Base-by-base conservation (phyloP, 1,140 invertebrate species). In the Drosophila ohnishii region DNA sequence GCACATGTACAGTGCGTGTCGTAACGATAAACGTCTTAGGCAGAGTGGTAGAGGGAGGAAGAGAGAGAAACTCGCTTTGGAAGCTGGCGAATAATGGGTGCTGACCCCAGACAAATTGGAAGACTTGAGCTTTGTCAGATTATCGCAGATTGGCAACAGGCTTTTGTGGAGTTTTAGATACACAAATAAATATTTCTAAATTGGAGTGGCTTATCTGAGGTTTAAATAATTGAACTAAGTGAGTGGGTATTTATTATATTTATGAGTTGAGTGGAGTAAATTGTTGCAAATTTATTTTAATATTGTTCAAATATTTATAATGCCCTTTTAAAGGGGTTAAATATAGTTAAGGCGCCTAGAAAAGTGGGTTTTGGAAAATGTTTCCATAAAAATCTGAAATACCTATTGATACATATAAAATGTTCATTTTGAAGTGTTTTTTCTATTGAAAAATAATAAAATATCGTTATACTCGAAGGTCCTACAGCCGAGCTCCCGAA, bases 1-100 rank as follows among this genome's bases (percentile, higher is more conserved):
- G 30, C 51, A 35, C 32, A 37, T 60, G 69, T 78, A 56, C 60
- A 76, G 81, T 73, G 75, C 78, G 82, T 85, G 82, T 82, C 82
- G 82, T 85, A 85, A 85, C 66, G 51, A 16, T 48, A 66, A 39
- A 47, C 47, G 57, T 47, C 50, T 22, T 37, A 34, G 40, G 28
- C 3, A 32, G 63, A 47, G 56, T 9, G 42, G 11, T 5, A 10
- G 22, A 14, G 32, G 10, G 22, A 45, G 13, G 14, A 22, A 13
- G 30, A 22, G 14, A 32, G 22, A 35, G 10, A 59, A 59, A 58
- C 14, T n/a, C 5, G 55, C 53, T 64, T 34, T 32, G 59, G 35
- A 65, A 14, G 51, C 48, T 70, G 48, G 25, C 34, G 11, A 67
- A 10, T 32, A 30, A 10, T 64, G 40, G 35, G 30, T 58, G 51